phyloP scores from a whole-genome alignment of 92 coral and sea anemone genomes.

The Siderastrea radians region DNA sequence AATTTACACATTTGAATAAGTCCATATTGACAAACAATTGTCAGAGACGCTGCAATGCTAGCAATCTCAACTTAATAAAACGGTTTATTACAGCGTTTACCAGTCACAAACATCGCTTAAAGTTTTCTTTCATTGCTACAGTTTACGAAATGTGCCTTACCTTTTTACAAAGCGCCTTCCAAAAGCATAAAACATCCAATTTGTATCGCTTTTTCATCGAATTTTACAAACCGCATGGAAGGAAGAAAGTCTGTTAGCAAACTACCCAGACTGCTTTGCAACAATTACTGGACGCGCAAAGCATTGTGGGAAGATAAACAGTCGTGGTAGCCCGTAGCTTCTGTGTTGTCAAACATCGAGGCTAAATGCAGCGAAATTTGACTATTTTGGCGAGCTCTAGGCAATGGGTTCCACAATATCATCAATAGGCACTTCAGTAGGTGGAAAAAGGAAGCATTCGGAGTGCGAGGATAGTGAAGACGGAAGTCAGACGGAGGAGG shows the following conservation, averaged over 20 bases:
- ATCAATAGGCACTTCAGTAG: slow-evolving; percentile 25
- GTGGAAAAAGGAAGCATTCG: slow-evolving; percentile 30
- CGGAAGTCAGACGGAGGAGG: slow-evolving; percentile 54
- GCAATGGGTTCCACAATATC: slow-evolving; percentile 69
- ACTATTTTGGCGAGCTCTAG: background rate
- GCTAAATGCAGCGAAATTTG: background rate
- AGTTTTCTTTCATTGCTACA: background rate
- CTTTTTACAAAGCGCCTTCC: background rate
- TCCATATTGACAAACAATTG: too few relatives aligned
- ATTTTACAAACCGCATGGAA: slow-evolving; percentile 31
- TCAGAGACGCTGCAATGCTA: too few relatives aligned
- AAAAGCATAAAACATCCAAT: background rate
- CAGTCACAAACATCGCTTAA: background rate
- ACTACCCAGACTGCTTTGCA: slow-evolving; percentile 34
- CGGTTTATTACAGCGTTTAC: background rate
- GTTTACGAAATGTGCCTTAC: background rate
- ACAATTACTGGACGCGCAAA: background rate
- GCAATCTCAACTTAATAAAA: background rate
- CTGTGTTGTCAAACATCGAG: background rate
- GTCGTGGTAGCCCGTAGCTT: slow-evolving; percentile 21
- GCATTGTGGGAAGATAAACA: slow-evolving; percentile 53
- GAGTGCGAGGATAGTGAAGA: slow-evolving; percentile 56
- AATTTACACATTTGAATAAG: too few relatives aligned
- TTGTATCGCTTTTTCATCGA: background rate
- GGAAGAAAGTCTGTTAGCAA: slow-evolving; percentile 2